Evolutionary conservation across 2,888 invertebrate genomes (phyloP).

Genomic region (Leptothorax acervorum): DNA sequence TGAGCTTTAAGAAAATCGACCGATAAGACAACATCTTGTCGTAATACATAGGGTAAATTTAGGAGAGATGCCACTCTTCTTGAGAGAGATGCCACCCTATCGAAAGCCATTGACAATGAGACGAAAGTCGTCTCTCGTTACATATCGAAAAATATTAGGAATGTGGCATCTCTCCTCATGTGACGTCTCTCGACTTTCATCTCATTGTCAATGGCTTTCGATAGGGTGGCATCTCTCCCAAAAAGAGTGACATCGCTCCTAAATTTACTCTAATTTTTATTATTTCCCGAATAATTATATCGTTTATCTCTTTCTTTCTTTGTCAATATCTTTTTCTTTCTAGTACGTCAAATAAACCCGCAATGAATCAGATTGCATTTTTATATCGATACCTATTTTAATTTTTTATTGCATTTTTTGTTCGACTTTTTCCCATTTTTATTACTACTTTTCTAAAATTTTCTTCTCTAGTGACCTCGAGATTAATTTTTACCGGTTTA

Average conservation of each 20-base stretch:
- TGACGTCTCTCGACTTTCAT: no score
- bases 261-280: not conserved
- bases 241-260: no score
- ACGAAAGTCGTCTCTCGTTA: no score
- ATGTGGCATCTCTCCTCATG: no score
- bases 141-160: no score
- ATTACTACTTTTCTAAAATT: not conserved
- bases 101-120: no score
- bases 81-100: no score
- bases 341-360: not conserved
- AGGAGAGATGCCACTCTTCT: no score
- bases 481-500: not conserved
- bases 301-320: not conserved
- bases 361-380: not conserved
- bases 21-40: slow-evolving; percentile 13
- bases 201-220: no score
- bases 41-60: not conserved
- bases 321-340: not conserved
- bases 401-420: not conserved
- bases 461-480: not conserved
- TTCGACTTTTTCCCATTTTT: not conserved
- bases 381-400: not conserved
- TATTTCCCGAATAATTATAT: slow-evolving; percentile 16
- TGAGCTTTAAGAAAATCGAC: slow-evolving; percentile 47
- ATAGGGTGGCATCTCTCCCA: no score